Base-by-base conservation (phyloP, 2,113 vertebrate genomes). In the Nesoenas mayeri region DNA sequence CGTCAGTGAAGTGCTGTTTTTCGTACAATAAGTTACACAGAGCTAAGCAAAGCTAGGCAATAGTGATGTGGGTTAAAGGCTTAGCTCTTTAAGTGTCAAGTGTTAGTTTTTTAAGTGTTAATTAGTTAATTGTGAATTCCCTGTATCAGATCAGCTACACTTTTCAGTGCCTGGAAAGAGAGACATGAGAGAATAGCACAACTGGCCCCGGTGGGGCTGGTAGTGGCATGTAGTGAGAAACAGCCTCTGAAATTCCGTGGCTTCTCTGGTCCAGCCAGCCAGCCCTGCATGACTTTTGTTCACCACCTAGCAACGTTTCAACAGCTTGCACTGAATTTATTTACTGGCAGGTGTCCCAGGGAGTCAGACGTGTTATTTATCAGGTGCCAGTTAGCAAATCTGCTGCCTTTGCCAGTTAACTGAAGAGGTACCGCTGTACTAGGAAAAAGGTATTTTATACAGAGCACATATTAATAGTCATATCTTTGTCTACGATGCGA, bases 321-420 rank as follows among this genome's bases (percentile, higher is more conserved):
- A 38, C 32, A 61, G 48, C 70, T 72, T 79, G 73, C 36, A 38
- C 48, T 75, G 64, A 50, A n/a, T 86, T 86, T 83, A 71, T 81
- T 88, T 84, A 67, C 26, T 81, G 85, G 83, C 8, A 2, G n/a
- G 36, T 69, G 36, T 73, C 50, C 56, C 73, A 72, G 65, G 36
- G 57, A 94, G 80, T 78, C 48, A 81, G 90, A 74, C 4, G 18
- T 16, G 56, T 50, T 53, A 75, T 92, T 96, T 96, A 75, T 65
- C 72, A 91, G 65, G 53, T 82, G 57, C 53, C 50, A 69, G 75
- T 84, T 64, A 57, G 61, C 57, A 91, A 89, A 81, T 44, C 58
- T 22, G 51, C 26, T 80, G 32, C 60, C n/a, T 89, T 78, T 91
- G 69, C 69, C 75, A 50, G 54, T 86, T 75, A 72, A 86, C 29